These are phyloP conservation scores for Cylindroiulus punctatus DNA, from an alignment of 2,888 invertebrate genomes.

Conservation along the genomic window DNA sequence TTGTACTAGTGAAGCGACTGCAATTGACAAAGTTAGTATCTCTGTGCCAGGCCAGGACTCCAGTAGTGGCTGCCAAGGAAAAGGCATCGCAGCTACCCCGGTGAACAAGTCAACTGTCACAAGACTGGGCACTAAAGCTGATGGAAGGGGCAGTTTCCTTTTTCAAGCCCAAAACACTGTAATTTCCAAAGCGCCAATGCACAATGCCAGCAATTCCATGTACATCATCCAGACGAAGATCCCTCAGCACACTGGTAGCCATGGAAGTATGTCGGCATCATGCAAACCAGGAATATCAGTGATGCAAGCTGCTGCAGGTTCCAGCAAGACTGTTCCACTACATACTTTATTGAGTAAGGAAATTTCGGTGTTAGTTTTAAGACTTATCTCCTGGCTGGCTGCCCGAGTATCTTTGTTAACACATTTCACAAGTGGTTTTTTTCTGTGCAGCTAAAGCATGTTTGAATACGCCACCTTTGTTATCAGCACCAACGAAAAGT, in stretches of 20 bases:
- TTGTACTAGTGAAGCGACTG: not conserved
- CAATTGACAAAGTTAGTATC: not conserved
- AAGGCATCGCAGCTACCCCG: not conserved
- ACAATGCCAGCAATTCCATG: constrained; percentile 7
- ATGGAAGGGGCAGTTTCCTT: not conserved
- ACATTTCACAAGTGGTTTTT: not conserved
- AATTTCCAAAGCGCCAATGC: not conserved
- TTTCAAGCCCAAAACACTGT: not conserved
- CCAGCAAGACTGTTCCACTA: not conserved
- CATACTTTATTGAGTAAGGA: constrained; percentile 5
- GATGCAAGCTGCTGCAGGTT: not conserved
- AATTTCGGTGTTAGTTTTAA: not conserved
- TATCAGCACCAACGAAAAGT: not conserved
- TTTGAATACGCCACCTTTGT: not conserved
- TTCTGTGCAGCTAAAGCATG: not conserved
- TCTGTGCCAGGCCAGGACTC: not conserved
- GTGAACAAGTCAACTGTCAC: not conserved
- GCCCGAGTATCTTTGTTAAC: too few relatives aligned
- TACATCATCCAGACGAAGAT: constrained; percentile 24
- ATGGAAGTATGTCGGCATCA: not conserved
- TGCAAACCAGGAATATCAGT: not conserved
- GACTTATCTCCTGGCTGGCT: not conserved
- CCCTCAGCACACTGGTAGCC: not conserved
- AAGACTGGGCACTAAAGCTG: not conserved
- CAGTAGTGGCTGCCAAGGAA: not conserved